These are phyloP conservation scores for Pseudomyrmex dendroicus DNA, from an alignment of 1,140 invertebrate species.

Conservation along the genomic window DNA sequence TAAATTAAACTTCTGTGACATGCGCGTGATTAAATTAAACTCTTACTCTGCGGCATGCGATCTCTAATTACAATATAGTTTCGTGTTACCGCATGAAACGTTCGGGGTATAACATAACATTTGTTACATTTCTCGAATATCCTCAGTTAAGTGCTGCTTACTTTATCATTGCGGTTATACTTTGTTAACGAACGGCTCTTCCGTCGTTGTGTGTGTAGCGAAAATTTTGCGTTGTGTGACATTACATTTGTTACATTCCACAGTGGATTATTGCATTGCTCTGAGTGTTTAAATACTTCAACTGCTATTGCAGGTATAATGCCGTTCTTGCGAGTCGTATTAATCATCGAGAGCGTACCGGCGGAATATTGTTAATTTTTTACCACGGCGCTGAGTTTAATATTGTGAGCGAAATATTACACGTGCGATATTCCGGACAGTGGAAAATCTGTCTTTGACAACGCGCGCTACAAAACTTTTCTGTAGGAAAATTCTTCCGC, in stretches of 20 bases:
- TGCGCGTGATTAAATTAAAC: conserved; percentile 42
- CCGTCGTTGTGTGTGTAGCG: neutral
- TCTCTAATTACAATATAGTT: conserved; percentile 29
- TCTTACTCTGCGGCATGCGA: neutral
- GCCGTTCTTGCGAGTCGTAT: neutral
- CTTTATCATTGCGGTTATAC: conserved; percentile 22
- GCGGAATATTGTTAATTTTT: conserved; percentile 28
- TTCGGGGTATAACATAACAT: neutral
- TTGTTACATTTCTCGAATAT: conserved; percentile 16
- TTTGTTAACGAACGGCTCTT: conserved; percentile 23
- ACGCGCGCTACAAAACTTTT: conserved; percentile 17
- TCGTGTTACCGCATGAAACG: conserved; percentile 22
- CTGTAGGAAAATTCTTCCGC: neutral
- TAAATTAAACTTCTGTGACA: neutral
- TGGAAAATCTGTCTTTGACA: conserved; percentile 28
- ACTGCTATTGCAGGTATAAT: neutral
- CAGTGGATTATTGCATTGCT: neutral
- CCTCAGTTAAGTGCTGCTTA: conserved; percentile 43
- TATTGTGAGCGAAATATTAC: conserved; percentile 40
- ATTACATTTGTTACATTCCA: conserved; percentile 24
- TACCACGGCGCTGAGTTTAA: neutral
- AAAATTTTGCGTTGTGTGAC: neutral
- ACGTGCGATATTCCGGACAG: neutral
- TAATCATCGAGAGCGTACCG: conserved; percentile 1
- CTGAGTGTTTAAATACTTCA: conserved; percentile 14